Conservation (phyloP, 2,888 invertebrate species). For the Phaedon cochleariae region DNA sequence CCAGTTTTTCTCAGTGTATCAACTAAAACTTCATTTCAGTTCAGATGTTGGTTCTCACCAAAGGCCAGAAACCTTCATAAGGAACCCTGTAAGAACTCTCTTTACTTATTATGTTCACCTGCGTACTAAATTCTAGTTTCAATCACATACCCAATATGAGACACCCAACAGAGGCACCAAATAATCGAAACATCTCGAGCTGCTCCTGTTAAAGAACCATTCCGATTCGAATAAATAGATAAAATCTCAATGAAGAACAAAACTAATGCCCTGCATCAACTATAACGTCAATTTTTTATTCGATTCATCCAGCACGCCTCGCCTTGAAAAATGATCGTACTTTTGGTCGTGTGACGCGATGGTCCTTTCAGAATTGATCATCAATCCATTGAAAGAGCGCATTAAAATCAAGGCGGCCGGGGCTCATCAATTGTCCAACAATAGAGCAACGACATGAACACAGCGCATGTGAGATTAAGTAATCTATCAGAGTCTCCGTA, state of each 20-base stretch:
- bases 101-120: no score
- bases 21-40: no score
- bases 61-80: no score
- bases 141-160: no score
- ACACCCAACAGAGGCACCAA: no score
- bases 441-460: constrained; percentile 52
- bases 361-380: constrained; percentile 47
- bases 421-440: constrained; percentile 56
- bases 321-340: constrained; percentile 41
- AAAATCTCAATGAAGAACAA: constrained; percentile 40
- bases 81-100: no score
- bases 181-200: background rate
- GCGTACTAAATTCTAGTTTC: no score
- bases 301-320: constrained; percentile 32
- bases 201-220: constrained; percentile 23
- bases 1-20: no score
- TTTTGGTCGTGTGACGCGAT: constrained; percentile 18
- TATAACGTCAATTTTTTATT: constrained; percentile 39
- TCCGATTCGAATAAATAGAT: constrained; percentile 30
- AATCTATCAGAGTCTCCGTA: constrained; percentile 43
- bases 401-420: constrained; percentile 54
- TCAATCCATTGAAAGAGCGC: constrained; percentile 54
- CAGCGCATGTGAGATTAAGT: constrained; percentile 50
- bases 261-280: constrained; percentile 39
- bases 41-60: no score